Evolutionary conservation across 2,797 vertebrate genomes (phyloP), one percentile per base, ranked within the genome.

Genomic region (Poecile montanus): DNA sequence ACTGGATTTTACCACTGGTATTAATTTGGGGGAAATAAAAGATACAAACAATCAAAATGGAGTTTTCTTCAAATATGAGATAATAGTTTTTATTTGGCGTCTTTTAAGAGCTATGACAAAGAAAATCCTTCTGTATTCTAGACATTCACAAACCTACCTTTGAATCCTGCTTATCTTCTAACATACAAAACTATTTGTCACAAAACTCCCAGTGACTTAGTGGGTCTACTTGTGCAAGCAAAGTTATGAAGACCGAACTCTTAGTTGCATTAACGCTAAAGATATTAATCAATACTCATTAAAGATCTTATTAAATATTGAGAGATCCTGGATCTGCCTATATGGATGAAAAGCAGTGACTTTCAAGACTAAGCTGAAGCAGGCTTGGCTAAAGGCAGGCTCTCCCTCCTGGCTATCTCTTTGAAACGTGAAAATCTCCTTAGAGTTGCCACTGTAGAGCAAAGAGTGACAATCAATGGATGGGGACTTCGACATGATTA

Each of bases 401-500:
- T 84, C 51, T 87, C 73, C 53, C 27, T 94, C 91, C 60, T 21
- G 71, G 76, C 82, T 79, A 70, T 77, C 88, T 67, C 51, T 94
- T 85, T 88, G 89, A 91, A 86, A 93, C 2, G 6, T 36, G 73
- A 78, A 96, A 94, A 92, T 75, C 89, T 92, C 79, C 87, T 85
- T 45, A 71, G 81, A 94, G 78, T 96, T 91, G 82, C 89, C 91
- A 94, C 84, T 90, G 91, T 65, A 81, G 85, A 93, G 88, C 45
- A 75, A 53, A 76, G 93, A 96, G 76, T 96, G 96, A 96, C 95
- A 96, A 54, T 86, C 94, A 95, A 76, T 95, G 94, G 91, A 94
- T 88, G 92, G 82, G 45, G 94, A 93, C 92, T 95, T 93, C 26
- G 36, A 73, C 91, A 73, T 76, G 92, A 94, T 96, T 96, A 95